phyloP scores from a whole-genome alignment of 2,797 vertebrate species.

The Myotis vivesi region DNA sequence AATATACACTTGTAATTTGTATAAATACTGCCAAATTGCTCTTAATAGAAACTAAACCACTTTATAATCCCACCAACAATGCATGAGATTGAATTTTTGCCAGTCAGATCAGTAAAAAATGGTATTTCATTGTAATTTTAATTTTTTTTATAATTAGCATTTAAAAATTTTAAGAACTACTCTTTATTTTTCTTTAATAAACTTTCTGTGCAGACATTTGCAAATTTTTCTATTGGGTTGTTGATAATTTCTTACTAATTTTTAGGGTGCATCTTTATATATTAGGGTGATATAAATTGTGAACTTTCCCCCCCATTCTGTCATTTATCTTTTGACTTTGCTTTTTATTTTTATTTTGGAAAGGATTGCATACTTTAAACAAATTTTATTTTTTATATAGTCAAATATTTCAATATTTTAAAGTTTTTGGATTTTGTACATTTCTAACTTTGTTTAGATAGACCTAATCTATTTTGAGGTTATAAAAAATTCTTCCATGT shows the following conservation, averaged over 20 bases:
- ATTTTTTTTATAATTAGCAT: constrained; percentile 36
- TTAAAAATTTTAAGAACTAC: neutral
- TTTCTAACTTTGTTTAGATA: neutral
- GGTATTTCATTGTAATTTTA: neutral
- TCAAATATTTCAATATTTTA: neutral
- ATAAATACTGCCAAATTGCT: neutral
- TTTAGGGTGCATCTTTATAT: neutral
- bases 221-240: constrained; percentile 6
- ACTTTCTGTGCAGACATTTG: neutral
- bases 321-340: constrained; percentile 27
- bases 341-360: neutral
- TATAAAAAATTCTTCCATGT: neutral
- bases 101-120: neutral
- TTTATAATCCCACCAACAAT: constrained; percentile 6
- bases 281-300: neutral
- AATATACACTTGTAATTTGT: neutral
- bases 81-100: neutral
- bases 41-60: neutral
- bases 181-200: constrained; percentile 7
- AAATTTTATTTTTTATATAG: neutral
- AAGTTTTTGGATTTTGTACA: neutral
- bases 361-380: neutral
- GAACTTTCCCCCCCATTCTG: neutral
- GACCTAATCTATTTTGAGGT: neutral
- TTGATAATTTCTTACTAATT: constrained; percentile 25